Base-by-base conservation (phyloP, 2,113 vertebrate species). In the Python bivittatus region DNA sequence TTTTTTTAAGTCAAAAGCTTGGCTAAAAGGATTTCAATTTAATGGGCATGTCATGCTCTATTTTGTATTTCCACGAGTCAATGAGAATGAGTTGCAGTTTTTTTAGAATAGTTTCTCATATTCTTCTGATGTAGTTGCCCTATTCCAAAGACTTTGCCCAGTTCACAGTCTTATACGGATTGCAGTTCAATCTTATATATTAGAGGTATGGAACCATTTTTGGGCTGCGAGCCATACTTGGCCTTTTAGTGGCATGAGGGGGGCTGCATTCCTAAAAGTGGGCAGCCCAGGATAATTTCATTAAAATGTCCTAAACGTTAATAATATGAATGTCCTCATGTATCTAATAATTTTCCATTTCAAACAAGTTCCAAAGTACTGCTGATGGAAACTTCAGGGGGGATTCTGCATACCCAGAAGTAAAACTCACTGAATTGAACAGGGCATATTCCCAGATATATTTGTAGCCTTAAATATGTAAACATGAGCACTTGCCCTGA, bases 1-100 rank as follows among this genome's bases (percentile, higher is more conserved):
- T 86, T 42, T 58, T 72, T 72, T 79, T 91, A 0, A 0, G 25
- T 4, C 87, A 0, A 0, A 6, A 11, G 33, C 0, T 0, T 83
- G 6, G 29, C 13, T 60, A 9, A 38, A 79, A 79, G 23, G 4
- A 87, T 84, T 85, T 54, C 84, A 95, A 10, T 68, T 38, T 94
- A 6, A 6, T 0, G 0, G 38, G 20, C 11, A 6, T 52, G 48
- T 0, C 86, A 53, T 17, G 20, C 84, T 54, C 15, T 1, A 92
- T 88, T 88, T 42, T 84, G 6, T n/a, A 25, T 23, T 85, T 60
- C 91, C 93, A 72, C 1, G 0, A 48, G 15, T 20, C 44, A 58
- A 22, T 6, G 25, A 23, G 0, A 25, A 1, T 0, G 8, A 53
- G n/a, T 25, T 42, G n/a, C 60, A 42, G 13, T 17, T 44, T 68